Evolutionary conservation across 1,140 invertebrate species (phyloP).

Genomic region (Drosophila pruinosa): DNA sequence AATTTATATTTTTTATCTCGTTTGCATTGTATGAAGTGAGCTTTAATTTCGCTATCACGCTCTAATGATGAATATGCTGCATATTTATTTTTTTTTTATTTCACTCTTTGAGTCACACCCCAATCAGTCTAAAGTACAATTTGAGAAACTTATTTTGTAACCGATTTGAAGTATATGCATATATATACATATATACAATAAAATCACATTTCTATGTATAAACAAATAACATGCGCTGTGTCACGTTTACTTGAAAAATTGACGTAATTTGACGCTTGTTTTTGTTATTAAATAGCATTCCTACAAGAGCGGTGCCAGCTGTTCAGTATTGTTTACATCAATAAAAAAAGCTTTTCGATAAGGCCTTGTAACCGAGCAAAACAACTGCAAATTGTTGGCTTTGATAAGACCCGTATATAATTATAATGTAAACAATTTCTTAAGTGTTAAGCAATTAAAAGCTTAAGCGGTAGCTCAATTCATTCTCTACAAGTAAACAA

Average conservation of each 20-base stretch:
- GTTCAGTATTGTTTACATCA: constrained; percentile 23
- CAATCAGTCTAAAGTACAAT: constrained; percentile 56
- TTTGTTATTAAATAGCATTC: not conserved
- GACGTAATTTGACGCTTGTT: not conserved
- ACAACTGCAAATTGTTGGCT: not conserved
- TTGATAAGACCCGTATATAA: not conserved
- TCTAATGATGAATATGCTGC: constrained; percentile 33
- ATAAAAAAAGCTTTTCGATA: constrained; percentile 3
- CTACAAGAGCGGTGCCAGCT: constrained; percentile 16
- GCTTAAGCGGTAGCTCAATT: not conserved
- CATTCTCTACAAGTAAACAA: not conserved
- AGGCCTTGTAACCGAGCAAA: not conserved
- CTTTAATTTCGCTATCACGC: constrained; percentile 17
- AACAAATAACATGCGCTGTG: constrained; percentile 43
- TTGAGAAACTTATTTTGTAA: not conserved
- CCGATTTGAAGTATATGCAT: not conserved
- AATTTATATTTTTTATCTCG: not conserved
- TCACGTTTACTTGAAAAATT: constrained; percentile 53
- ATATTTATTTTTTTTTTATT: constrained; percentile 39
- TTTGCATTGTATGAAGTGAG: not conserved
- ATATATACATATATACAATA: not conserved
- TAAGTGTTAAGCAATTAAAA: not conserved
- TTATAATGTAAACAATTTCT: not conserved
- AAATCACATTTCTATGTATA: constrained; percentile 5
- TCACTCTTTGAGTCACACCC: constrained; percentile 22